Evolutionary conservation across 2,113 vertebrate genomes (phyloP).

Genomic region (Microtus pennsylvanicus): DNA sequence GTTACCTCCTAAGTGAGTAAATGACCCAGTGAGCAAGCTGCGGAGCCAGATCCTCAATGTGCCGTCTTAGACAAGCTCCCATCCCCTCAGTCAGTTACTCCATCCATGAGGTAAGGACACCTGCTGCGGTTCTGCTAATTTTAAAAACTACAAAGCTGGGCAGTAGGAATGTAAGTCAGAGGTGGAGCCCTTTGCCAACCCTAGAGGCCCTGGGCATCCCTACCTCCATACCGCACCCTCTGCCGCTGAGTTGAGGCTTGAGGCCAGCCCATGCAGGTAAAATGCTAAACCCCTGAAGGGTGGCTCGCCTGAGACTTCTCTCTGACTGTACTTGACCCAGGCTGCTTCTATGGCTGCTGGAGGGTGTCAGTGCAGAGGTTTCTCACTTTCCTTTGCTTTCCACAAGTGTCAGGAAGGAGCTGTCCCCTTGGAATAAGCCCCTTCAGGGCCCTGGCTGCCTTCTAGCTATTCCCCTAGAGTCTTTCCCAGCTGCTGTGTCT

Average conservation of each 20-base stretch:
- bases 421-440: slow-evolving; percentile 71
- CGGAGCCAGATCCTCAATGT: neutral
- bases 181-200: neutral
- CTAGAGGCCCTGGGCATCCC: neutral
- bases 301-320: neutral
- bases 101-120: neutral
- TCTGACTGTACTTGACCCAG: slow-evolving; percentile 29
- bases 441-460: slow-evolving; percentile 73
- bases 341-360: neutral
- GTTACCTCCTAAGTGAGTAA: neutral
- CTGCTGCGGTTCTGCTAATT: neutral
- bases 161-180: no score
- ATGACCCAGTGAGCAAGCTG: neutral
- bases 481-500: slow-evolving; percentile 87
- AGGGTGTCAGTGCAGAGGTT: slow-evolving; percentile 43
- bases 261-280: neutral
- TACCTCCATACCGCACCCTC: neutral
- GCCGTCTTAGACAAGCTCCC: neutral
- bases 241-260: neutral
- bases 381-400: slow-evolving; percentile 56
- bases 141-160: neutral
- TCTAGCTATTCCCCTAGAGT: slow-evolving; percentile 80
- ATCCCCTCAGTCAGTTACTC: neutral
- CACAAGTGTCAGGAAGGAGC: slow-evolving; percentile 62
- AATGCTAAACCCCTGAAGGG: neutral